Base-by-base conservation (phyloP, 1,140 invertebrate species). In the Cherax destructor region DNA sequence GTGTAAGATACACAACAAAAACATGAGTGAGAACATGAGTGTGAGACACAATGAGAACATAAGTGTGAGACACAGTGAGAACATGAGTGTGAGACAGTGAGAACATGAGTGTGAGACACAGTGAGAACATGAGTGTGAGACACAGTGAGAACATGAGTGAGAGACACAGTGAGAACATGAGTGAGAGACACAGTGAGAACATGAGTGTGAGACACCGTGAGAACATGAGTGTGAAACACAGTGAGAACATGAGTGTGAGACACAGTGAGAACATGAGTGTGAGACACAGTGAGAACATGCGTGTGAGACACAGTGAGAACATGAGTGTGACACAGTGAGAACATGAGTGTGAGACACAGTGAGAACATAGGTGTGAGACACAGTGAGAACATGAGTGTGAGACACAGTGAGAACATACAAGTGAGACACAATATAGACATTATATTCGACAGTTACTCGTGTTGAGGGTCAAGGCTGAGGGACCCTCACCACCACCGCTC, bases 201-300 rank as follows among this genome's bases (percentile, higher is more conserved):
- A 81, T 50, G 52, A 61, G 80, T 21, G 13, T 65, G 56, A 50
- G 56, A 59, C 52, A 13, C 1, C n/a, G 2, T 9, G 76, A 78
- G 76, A 41, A 24, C 3, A 24, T 41, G 76, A 78, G 76, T 30
- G 76, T 47, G 76, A 78, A 24, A 78, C n/a, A 78, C n/a, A 41
- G n/a, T 41, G 76, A 78, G 76, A 78, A 24, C 30, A 24, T 41
- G 76, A 78, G 76, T 41, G 76, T 61, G 80, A 83, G 30, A 47
- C n/a, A n/a, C 21, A 81, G 30, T 4, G 9, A 52, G n/a, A 21
- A 30, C 4, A 81, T 50, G 52, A 61, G 30, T 41, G 76, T 50
- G 76, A 78, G 76, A 78, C n/a, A 78, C n/a, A 78, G 76, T 41
- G 76, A 78, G 76, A 78, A 24, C 30, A 24, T 41, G 76, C 11